Evolutionary conservation across 1,140 invertebrate genomes (phyloP).

Genomic region (Drosophila bocki): DNA sequence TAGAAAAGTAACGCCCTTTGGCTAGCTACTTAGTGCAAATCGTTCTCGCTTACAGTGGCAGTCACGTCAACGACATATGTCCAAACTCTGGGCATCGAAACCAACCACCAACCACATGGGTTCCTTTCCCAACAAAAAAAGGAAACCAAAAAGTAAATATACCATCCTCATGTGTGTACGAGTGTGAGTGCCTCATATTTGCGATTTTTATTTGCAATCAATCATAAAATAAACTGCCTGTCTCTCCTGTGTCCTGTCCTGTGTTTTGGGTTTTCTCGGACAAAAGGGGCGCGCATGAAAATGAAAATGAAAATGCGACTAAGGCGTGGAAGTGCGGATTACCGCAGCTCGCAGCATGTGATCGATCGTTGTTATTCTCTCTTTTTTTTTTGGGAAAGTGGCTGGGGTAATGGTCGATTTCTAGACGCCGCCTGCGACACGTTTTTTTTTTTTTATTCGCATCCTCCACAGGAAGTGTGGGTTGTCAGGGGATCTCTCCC

Average conservation of each 20-base stretch:
- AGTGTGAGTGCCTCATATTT: constrained; percentile 61
- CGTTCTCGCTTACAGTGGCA: constrained; percentile 48
- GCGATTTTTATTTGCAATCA: constrained; percentile 84
- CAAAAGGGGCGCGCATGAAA: constrained; percentile 78
- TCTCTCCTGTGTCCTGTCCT: constrained; percentile 41
- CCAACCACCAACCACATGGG: constrained; percentile 63
- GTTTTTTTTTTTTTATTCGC: constrained; percentile 54
- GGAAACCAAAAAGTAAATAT: constrained; percentile 76
- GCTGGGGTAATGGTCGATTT: constrained; percentile 24
- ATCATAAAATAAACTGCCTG: constrained; percentile 83
- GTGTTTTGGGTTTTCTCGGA: constrained; percentile 54
- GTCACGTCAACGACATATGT: constrained; percentile 78
- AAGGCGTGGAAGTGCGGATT: constrained; percentile 82
- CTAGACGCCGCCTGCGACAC: constrained; percentile 74
- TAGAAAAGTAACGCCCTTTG: constrained; percentile 60
- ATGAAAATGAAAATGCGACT: constrained; percentile 79
- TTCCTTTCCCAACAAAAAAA: constrained; percentile 33
- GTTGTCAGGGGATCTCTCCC: constrained; percentile 50
- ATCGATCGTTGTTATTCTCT: constrained; percentile 63
- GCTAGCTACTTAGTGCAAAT: constrained; percentile 66
- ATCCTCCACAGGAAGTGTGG: constrained; percentile 75
- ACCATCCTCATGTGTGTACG: constrained; percentile 34
- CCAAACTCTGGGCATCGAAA: constrained; percentile 57
- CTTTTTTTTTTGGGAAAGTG: constrained; percentile 19
- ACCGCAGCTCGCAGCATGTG: constrained; percentile 81